Conservation (phyloP, 2,888 invertebrate genomes). For the Phlogophora meticulosa region DNA sequence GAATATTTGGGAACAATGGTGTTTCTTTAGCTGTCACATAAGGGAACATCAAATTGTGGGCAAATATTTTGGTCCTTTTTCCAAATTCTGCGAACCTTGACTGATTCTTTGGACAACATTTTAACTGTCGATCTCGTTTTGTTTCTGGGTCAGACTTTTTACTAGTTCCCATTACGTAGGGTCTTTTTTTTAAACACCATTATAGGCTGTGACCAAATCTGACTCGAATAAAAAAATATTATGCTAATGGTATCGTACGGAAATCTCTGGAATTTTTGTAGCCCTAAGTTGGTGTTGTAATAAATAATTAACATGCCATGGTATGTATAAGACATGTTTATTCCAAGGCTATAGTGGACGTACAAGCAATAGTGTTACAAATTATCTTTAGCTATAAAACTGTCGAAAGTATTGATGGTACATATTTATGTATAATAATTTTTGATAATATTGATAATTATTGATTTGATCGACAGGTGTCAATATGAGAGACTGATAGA, state of each 20-base stretch:
- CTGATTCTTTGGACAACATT: constrained; percentile 46
- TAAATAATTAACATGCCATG: constrained; percentile 62
- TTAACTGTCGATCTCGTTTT: constrained; percentile 47
- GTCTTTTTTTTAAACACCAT: constrained; percentile 35
- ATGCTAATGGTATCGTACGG: constrained; percentile 63
- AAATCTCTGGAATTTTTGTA: constrained; percentile 64
- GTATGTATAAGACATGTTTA: constrained; percentile 53
- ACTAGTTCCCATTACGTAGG: constrained; percentile 17
- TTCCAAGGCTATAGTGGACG: constrained; percentile 57
- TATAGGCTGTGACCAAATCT: constrained; percentile 42
- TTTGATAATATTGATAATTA: too few species aligned
- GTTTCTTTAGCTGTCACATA: constrained; percentile 68
- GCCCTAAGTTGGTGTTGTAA: constrained; percentile 57
- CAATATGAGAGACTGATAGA: constrained; percentile 39
- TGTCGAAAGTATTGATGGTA: constrained; percentile 52
- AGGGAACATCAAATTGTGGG: constrained; percentile 66
- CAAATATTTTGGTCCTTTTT: constrained; percentile 66
- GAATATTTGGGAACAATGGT: constrained; percentile 68
- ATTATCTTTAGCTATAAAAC: constrained; percentile 56
- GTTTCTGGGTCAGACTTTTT: constrained; percentile 42
- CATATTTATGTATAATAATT: constrained; percentile 39
- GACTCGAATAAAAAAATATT: constrained; percentile 37
- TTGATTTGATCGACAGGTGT: constrained; percentile 58
- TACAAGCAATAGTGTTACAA: constrained; percentile 45
- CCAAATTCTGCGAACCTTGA: constrained; percentile 60